Base-by-base conservation (phyloP, 2,888 invertebrate genomes). In the Bombyx huttoni region DNA sequence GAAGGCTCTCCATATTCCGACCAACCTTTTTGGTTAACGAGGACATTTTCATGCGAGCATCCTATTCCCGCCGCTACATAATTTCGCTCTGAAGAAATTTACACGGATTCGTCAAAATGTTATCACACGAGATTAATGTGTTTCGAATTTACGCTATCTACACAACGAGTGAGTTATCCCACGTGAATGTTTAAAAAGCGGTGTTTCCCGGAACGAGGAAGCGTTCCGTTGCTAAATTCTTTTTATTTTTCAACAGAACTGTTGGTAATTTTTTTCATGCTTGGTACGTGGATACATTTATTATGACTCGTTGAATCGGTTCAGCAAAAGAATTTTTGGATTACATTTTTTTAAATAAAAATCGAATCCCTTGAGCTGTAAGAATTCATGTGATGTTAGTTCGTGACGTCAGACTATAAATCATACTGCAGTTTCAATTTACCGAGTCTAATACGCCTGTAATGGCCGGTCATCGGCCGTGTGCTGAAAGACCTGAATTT, bases 361-460 rank as follows among this genome's bases (percentile, higher is more conserved):
- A 5, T 40, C 12, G 3, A 40, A 10, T 10, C 40, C 0, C 40
- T 7, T 8, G 12, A 40, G 12, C 40, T 40, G 40, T 40, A 40
- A 40, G 2, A 40, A 2, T 40, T 40, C 12, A 40, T 40, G 35
- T 35, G 9, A 9, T 9, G 40, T 40, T 68, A 68, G 73, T 73
- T 78, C 77, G 77, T 78, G 80, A 78, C 83, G 75, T 72, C 78
- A 72, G 62, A 63, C 78, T 71, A 85, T 86, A 86, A 85, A 87
- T 86, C 86, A 85, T 83, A 81, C 73, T 73, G 75, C 80, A 73
- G 69, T 83, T 84, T 86, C 86, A 86, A 86, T 87, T 85, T 83
- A 76, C 78, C 70, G 68, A 75, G 70, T 73, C 70, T 73, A 81
- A 81, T 79, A 79, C 71, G 71, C 65, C 70, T 69, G 71, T 78